These are phyloP conservation scores for Amblyteles armatorius DNA, from an alignment of 2,888 invertebrate species.

Conservation along the genomic window DNA sequence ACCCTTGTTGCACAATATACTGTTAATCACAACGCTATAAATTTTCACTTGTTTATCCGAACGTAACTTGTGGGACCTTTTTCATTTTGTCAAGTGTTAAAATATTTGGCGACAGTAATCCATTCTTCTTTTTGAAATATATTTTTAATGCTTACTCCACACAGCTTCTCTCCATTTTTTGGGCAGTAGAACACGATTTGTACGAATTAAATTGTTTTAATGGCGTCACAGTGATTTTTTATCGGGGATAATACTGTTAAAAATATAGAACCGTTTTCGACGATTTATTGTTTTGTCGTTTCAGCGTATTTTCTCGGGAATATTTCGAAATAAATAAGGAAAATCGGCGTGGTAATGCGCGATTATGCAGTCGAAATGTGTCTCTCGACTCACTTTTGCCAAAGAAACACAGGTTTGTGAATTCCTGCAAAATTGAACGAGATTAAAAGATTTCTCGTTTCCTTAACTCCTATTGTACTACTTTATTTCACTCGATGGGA, in stretches of 20 bases:
- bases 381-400: not conserved
- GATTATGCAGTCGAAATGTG: not conserved
- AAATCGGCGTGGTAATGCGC: slow-evolving; percentile 2
- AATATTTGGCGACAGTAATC: not conserved
- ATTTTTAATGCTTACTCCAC: not conserved
- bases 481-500: no score
- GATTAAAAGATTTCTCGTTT: no score
- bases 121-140: not conserved
- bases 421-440: not conserved
- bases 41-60: slow-evolving; percentile 35
- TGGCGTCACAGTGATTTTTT: not conserved
- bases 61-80: not conserved
- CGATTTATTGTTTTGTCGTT: slow-evolving; percentile 18
- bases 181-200: not conserved
- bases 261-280: not conserved
- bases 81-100: not conserved
- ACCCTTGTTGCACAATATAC: no score
- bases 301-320: slow-evolving; percentile 1
- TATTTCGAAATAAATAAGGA: not conserved
- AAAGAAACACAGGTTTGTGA: not conserved
- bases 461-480: no score
- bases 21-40: slow-evolving; percentile 20
- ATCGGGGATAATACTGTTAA: not conserved
- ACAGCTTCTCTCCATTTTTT: not conserved
- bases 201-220: not conserved